A percentile compares a stretch with the other conserved stretches of the same genome.
Evolutionary conservation across 2,888 invertebrate genomes (phyloP).

Genomic region (Acleris laterana): DNA sequence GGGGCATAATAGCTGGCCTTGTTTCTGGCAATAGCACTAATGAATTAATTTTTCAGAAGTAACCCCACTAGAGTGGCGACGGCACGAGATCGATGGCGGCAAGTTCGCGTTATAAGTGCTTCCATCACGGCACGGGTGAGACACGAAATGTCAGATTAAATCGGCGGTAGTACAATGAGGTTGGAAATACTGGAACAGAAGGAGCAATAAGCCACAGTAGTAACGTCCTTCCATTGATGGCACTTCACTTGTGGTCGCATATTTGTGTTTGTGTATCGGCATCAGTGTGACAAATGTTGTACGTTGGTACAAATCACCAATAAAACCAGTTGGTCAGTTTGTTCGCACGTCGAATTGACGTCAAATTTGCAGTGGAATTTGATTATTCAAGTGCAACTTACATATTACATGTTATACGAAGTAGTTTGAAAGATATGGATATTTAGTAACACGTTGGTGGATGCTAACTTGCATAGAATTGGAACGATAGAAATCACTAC

Average conservation of each 20-base stretch:
- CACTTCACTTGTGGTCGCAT: background rate
- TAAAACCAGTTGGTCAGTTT: too few relatives aligned
- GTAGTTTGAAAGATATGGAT: too few relatives aligned
- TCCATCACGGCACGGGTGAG: conserved; percentile 52
- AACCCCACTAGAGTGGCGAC: conserved; percentile 26
- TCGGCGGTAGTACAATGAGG: conserved; percentile 14
- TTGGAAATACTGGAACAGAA: background rate
- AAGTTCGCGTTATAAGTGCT: conserved; percentile 53
- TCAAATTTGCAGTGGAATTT: too few relatives aligned
- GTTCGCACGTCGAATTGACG: too few relatives aligned
- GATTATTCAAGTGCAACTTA: too few relatives aligned
- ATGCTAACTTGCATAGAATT: too few relatives aligned
- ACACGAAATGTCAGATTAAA: conserved; percentile 58
- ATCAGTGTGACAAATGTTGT: too few relatives aligned
- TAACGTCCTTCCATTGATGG: conserved; percentile 3
- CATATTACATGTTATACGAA: too few relatives aligned
- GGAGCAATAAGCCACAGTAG: background rate
- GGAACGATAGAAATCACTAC: too few relatives aligned
- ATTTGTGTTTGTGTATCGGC: too few relatives aligned
- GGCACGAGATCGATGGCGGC: conserved; percentile 47
- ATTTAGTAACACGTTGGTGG: too few relatives aligned
- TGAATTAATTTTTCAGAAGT: conserved; percentile 31
- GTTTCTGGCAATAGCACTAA: conserved; percentile 24
- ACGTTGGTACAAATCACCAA: too few relatives aligned
- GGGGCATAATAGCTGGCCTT: conserved; percentile 16